Percentiles rank a stretch among this genome's conserved stretches.
phyloP scores from a whole-genome alignment of 2,888 invertebrate species.

The Pelosia muscerda region DNA sequence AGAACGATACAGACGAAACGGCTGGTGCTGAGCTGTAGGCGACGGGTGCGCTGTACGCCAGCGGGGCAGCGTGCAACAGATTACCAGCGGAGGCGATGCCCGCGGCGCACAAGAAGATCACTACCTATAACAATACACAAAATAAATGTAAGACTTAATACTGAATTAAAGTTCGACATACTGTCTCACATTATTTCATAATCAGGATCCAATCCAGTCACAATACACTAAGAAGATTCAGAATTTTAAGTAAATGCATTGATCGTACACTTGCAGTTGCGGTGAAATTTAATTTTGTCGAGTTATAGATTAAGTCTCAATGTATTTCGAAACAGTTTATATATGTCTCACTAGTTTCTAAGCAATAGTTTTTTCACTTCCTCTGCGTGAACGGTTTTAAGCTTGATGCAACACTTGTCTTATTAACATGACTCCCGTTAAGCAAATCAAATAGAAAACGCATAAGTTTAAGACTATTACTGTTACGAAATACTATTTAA shows the following conservation, averaged over 20 bases:
- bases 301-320: not conserved
- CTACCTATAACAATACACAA: conserved; percentile 66
- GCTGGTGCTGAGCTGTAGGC: conserved; percentile 73
- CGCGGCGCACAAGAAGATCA: conserved; percentile 86
- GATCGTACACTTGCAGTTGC: not conserved
- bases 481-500: not conserved
- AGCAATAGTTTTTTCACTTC: not conserved
- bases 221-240: no score
- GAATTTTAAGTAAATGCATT: not conserved
- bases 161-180: not conserved
- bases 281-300: not conserved
- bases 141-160: not conserved
- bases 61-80: conserved; percentile 71
- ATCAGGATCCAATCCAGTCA: not conserved
- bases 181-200: not conserved
- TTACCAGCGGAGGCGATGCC: conserved; percentile 88
- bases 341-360: not conserved
- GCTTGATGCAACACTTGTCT: not conserved
- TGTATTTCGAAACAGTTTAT: not conserved
- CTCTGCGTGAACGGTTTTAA: not conserved
- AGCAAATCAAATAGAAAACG: not conserved
- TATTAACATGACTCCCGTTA: not conserved
- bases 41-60: conserved; percentile 75
- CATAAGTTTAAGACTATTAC: no score
- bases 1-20: conserved; percentile 56